Conservation (phyloP, 1,140 invertebrate species). For the Cryptotermes secundus region DNA sequence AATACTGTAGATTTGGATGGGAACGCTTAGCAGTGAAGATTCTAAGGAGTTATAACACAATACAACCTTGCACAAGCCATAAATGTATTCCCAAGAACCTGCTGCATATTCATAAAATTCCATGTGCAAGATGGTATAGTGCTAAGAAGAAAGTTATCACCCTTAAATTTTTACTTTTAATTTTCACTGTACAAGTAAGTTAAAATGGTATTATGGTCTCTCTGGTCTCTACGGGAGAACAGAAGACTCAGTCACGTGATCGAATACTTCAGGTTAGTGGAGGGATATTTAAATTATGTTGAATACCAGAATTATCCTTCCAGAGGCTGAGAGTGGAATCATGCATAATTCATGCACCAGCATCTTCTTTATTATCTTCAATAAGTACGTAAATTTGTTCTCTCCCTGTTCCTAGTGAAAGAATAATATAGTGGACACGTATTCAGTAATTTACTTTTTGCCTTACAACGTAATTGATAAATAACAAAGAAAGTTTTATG, state of each 20-base stretch:
- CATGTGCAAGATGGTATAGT: too few species aligned
- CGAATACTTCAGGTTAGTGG: background rate
- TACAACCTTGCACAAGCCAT: background rate
- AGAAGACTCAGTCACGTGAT: too few species aligned
- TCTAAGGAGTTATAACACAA: background rate
- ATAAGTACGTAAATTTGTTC: background rate
- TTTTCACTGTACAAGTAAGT: too few species aligned
- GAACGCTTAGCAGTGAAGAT: background rate
- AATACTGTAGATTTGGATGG: background rate
- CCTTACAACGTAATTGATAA: too few species aligned
- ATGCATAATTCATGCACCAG: background rate
- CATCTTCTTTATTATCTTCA: background rate
- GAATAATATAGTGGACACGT: background rate
- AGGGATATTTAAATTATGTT: background rate
- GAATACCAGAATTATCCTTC: background rate
- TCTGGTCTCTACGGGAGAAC: too few species aligned
- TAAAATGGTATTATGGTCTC: too few species aligned
- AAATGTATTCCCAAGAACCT: background rate
- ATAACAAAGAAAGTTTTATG: too few species aligned
- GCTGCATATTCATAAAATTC: background rate
- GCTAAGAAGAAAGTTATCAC: too few species aligned
- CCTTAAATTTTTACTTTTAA: too few species aligned
- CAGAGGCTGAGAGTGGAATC: background rate
- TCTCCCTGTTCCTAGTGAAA: background rate
- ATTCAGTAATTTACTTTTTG: background rate